Evolutionary conservation across 1,140 invertebrate species (phyloP).

Genomic region (Apis florea): DNA sequence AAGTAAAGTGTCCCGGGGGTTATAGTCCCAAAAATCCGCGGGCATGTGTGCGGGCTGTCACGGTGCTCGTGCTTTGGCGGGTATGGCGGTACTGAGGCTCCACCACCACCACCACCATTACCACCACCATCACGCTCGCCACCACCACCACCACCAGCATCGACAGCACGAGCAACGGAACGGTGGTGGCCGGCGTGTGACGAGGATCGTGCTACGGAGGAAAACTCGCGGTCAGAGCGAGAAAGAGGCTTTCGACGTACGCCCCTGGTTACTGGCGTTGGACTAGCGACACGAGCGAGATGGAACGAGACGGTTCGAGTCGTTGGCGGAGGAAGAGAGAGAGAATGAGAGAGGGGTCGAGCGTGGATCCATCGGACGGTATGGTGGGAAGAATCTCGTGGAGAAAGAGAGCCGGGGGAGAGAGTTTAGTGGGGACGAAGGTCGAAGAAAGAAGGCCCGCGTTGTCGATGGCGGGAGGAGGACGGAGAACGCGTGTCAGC

Average conservation of each 20-base stretch:
- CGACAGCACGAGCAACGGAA: slow-evolving; percentile 51
- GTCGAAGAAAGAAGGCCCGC: slow-evolving; percentile 35
- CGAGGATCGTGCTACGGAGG: slow-evolving; percentile 61
- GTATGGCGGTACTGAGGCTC: slow-evolving; percentile 78
- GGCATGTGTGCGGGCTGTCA: slow-evolving; percentile 55
- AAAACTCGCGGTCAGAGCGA: slow-evolving; percentile 74
- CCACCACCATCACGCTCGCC: slow-evolving; percentile 30
- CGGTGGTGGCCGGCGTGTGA: slow-evolving; percentile 69
- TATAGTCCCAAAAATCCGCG: slow-evolving; percentile 31
- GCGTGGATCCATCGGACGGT: background rate
- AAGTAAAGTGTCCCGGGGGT: background rate
- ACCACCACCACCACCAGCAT: slow-evolving; percentile 37
- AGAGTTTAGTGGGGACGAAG: slow-evolving; percentile 24
- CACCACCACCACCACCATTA: slow-evolving; percentile 52
- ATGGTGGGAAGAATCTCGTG: slow-evolving; percentile 44
- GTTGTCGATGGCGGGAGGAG: slow-evolving; percentile 29
- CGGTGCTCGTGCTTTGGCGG: slow-evolving; percentile 76
- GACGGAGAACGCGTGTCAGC: slow-evolving; percentile 79
- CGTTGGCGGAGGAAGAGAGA: background rate
- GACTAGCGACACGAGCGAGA: background rate
- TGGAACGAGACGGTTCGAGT: slow-evolving; percentile 24
- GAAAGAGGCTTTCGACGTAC: slow-evolving; percentile 46
- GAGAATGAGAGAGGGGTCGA: slow-evolving; percentile 11
- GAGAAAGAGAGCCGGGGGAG: slow-evolving; percentile 28
- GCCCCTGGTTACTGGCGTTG: slow-evolving; percentile 5